Evolutionary conservation across 2,113 vertebrate species (phyloP).

Genomic region (Cheilinus undulatus): DNA sequence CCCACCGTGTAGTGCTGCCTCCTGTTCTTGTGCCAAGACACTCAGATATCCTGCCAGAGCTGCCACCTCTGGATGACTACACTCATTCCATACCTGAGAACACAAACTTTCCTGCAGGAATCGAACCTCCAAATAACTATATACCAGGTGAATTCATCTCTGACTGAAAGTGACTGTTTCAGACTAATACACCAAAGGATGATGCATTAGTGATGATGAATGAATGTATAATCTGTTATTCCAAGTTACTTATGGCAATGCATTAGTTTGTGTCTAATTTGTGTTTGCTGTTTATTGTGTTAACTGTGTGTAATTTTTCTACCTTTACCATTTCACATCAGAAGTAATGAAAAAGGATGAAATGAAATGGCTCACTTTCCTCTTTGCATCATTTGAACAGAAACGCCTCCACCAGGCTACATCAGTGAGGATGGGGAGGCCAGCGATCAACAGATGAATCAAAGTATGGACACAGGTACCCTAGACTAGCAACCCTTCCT

Average conservation of each 20-base stretch:
- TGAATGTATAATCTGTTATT: not conserved
- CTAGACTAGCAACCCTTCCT: slow-evolving; percentile 37
- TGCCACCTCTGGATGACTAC: slow-evolving; percentile 95
- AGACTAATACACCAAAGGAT: not conserved
- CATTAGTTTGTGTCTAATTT: not conserved
- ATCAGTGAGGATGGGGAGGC: slow-evolving; percentile 99
- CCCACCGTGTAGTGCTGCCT: slow-evolving; percentile 88
- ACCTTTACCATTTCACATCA: too few relatives aligned
- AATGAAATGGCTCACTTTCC: too few relatives aligned
- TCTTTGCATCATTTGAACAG: slow-evolving; percentile 71
- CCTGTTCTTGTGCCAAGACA: slow-evolving; percentile 96
- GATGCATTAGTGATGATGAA: not conserved
- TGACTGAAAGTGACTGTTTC: not conserved
- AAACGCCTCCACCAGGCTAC: slow-evolving; percentile 97
- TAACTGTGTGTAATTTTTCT: too few relatives aligned
- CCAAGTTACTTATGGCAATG: not conserved
- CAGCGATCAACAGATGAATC: slow-evolving; percentile 97
- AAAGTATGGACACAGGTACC: slow-evolving; percentile 99
- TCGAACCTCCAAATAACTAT: slow-evolving; percentile 98
- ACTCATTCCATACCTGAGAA: slow-evolving; percentile 99
- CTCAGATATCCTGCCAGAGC: slow-evolving; percentile 95
- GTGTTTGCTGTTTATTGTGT: too few relatives aligned
- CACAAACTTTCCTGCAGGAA: slow-evolving; percentile 98
- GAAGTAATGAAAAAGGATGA: too few relatives aligned
- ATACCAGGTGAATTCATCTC: slow-evolving; percentile 90